Evolutionary conservation across 2,113 vertebrate genomes (phyloP).

Genomic region (Arothron firmamentum): DNA sequence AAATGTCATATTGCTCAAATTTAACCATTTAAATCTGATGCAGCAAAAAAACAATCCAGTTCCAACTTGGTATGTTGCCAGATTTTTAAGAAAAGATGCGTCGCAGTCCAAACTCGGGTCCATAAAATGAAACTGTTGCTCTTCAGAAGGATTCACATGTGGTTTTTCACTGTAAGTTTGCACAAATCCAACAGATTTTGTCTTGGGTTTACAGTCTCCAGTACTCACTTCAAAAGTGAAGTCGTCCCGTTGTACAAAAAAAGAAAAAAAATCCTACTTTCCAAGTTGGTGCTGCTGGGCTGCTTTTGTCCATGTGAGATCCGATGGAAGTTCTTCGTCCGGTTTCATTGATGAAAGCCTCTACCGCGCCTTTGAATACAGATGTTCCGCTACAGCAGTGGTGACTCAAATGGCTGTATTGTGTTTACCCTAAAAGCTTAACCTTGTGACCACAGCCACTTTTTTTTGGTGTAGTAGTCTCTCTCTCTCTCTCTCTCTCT

Average conservation of each 20-base stretch:
- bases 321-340: too few relatives aligned
- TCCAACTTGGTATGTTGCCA: too few relatives aligned
- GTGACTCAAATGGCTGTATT: conserved; percentile 8
- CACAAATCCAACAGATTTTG: too few relatives aligned
- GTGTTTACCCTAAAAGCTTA: conserved; percentile 6
- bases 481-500: conserved; percentile 10
- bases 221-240: conserved; percentile 1
- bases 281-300: conserved; percentile 5
- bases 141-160: too few relatives aligned
- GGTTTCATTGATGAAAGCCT: background rate
- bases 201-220: background rate
- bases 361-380: background rate
- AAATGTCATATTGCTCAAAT: too few relatives aligned
- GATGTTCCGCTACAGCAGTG: conserved; percentile 2
- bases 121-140: too few relatives aligned
- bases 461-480: conserved; percentile 14
- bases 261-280: background rate
- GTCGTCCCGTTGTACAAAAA: background rate
- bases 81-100: background rate
- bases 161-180: too few relatives aligned
- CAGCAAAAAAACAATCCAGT: too few relatives aligned
- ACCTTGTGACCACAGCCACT: conserved; percentile 5
- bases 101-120: background rate
- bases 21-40: too few relatives aligned
- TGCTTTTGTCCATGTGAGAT: conserved; percentile 1